Evolutionary conservation across 2,113 vertebrate species (phyloP), one percentile per base, ranked within the genome.

Genomic region (Ptilonorhynchus violaceus): DNA sequence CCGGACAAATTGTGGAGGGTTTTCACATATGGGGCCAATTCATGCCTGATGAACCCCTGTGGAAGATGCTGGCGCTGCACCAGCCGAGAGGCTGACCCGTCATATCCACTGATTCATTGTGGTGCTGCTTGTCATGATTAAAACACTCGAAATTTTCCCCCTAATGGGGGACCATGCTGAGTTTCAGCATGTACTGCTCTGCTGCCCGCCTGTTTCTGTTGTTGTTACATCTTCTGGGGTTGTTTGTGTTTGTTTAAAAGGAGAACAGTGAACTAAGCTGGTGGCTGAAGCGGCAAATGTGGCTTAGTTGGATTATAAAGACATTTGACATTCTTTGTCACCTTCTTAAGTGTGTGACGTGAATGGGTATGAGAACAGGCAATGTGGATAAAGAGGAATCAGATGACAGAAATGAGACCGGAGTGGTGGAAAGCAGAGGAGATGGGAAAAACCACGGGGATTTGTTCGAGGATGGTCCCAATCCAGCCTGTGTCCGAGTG

Each of bases 11-110:
- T 97, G 95, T 68, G 37, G 91, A 4, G 93, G 91, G 69, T 92
- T 97, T 94, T 94, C 92, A 93, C 92, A 95, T 96, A 94, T 96
- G 96, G 93, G 96, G 94, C 92, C 91, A 96, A 94, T 96, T 95
- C 86, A 62, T 95, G 95, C 60, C 92, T 96, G 95, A 89, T 79
- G 93, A 96, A 96, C 83, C 93, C 93, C 92, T 37, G 86, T 93
- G 95, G 96, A 95, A 96, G 92, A 87, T 92, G 90, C 19, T 96
- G 96, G 93, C 49, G 0, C 80, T 87, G 88, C 76, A 89, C 76
- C 93, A 96, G 92, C 37, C 30, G 49, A 69, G 86, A 94, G 94
- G 91, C 92, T 95, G 91, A 81, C 94, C 94, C 69, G 13, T 89
- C 84, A 81, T 25, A 91, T 81, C 87, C 89, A 89, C 88, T 95